These are phyloP conservation scores for Xestoiulus laeticollis DNA, from an alignment of 2,888 invertebrate species.

Conservation along the genomic window DNA sequence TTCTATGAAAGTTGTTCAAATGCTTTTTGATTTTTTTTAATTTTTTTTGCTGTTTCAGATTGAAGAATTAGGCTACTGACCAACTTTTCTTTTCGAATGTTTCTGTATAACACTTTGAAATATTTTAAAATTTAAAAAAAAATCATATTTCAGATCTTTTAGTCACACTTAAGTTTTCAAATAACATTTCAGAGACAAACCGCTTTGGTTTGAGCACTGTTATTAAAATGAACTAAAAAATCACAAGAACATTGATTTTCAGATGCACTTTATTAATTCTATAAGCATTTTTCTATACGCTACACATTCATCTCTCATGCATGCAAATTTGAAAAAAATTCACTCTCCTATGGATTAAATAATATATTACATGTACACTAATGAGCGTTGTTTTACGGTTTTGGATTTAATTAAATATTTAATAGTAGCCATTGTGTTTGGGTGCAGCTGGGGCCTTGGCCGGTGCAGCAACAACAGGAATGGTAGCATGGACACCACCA, in stretches of 20 bases:
- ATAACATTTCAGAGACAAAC: no score
- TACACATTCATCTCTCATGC: constrained; percentile 23
- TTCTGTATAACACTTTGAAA: no score
- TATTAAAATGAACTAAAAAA: neutral
- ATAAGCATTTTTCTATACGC: constrained; percentile 3
- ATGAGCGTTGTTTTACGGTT: neutral
- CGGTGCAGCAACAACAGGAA: neutral
- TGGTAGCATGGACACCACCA: neutral
- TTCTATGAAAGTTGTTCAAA: no score
- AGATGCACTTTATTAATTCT: constrained; percentile 5
- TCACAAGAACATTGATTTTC: neutral
- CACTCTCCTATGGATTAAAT: constrained; percentile 35
- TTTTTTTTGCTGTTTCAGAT: no score
- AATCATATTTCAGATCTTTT: no score
- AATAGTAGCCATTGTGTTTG: neutral
- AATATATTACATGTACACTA: constrained; percentile 11
- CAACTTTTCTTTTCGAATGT: no score
- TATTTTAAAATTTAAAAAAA: no score
- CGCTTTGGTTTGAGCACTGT: no score
- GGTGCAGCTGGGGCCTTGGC: constrained; percentile 8
- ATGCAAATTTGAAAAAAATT: constrained; percentile 39
- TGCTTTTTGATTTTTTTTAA: no score
- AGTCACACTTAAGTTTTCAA: no score
- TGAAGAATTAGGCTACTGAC: no score
- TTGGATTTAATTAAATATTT: neutral